phyloP scores from a whole-genome alignment of 2,113 vertebrate species.

The Odontesthes bonariensis region DNA sequence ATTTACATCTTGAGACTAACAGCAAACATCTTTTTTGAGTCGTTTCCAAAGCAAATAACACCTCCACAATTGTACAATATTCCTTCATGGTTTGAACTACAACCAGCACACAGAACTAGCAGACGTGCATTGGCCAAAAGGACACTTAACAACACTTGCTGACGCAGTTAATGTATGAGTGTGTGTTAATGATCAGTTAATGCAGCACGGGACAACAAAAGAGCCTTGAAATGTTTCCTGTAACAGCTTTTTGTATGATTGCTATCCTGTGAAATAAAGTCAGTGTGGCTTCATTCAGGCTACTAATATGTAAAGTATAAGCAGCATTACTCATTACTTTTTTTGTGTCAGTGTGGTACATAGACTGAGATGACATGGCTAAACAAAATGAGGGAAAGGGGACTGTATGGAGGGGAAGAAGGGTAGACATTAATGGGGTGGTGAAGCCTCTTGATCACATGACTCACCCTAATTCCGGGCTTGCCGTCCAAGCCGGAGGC shows the following conservation, averaged over 20 bases:
- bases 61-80: conserved; percentile 15
- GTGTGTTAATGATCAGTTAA: conserved; percentile 83
- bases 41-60: conserved; percentile 27
- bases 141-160: conserved; percentile 57
- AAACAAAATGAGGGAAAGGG: conserved; percentile 6
- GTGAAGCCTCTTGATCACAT: conserved; percentile 81
- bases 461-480: conserved; percentile 98
- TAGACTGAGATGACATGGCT: conserved; percentile 29
- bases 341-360: conserved; percentile 20
- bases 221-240: conserved; percentile 40
- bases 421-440: conserved; percentile 55
- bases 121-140: conserved; percentile 65
- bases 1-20: conserved; percentile 1
- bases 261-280: conserved; percentile 11
- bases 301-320: background rate
- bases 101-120: conserved; percentile 48
- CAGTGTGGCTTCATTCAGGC: conserved; percentile 1
- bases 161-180: conserved; percentile 83
- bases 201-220: conserved; percentile 70
- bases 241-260: conserved; percentile 4
- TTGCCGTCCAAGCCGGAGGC: conserved; percentile 99
- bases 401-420: conserved; percentile 41
- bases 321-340: background rate
- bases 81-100: conserved; percentile 33
- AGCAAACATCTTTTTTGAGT: background rate